Evolutionary conservation across 2,888 invertebrate genomes (phyloP), one percentile per base, ranked within the genome.

Genomic region (Cerceris rybyensis): DNA sequence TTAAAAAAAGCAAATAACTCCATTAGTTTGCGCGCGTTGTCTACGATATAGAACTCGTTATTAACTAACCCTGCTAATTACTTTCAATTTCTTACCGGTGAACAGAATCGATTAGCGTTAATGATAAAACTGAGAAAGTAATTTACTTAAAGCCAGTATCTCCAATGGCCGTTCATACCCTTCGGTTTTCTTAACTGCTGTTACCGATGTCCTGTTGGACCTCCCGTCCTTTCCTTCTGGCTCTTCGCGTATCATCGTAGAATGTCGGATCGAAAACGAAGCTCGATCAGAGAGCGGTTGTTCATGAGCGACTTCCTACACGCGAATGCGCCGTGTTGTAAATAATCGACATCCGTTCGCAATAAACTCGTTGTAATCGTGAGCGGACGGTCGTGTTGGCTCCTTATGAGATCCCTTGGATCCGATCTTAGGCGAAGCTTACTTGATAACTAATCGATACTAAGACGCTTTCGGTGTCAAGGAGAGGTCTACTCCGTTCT

Each of bases 331-430:
- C 72, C 78, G 73, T 65, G 79, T 80, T 86, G 77, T 80, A 85
- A 87, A 83, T 84, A 85, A 87, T 84, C 81, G 76, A 82, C 81
- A 84, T 86, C 83, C 83, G 83, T 73, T 84, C 75, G 77, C 77
- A 82, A 81, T 80, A 81, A 82, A 82, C 81, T 78, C 78, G 76
- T 76, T 72, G 70, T 65, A 72, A 73, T 73, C 72, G 77, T 70
- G 61, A 70, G 60, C 65, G 49, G 68, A 74, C 64, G 59, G 55
- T 63, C 41, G 52, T 55, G 64, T 28, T 59, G 41, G 70, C 70
- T 78, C 54, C 66, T 60, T 68, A 65, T 70, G 66, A 39, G 64
- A 72, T 68, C 61, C 65, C 71, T 57, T 39, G 17, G 61, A 70
- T 63, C 46, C 64, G 41, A 70, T 67, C 69, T 54, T 61, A 63